Evolutionary conservation across 2,113 vertebrate species (phyloP).

Genomic region (Tragelaphus buxtoni): DNA sequence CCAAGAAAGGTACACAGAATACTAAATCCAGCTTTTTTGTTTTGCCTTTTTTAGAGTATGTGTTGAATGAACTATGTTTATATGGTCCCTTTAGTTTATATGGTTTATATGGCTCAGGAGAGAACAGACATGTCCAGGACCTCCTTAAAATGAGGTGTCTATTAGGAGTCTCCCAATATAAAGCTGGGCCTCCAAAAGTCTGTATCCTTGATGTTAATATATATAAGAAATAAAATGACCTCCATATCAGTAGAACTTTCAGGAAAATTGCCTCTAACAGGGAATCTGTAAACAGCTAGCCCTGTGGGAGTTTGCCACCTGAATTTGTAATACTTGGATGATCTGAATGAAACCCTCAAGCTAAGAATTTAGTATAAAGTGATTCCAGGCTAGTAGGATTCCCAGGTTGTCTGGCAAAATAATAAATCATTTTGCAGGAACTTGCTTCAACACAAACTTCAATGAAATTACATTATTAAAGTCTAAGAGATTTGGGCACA

Average conservation of each 20-base stretch:
- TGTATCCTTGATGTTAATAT: neutral
- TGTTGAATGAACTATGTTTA: neutral
- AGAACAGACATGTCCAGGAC: neutral
- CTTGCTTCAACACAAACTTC: neutral
- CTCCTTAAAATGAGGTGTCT: neutral
- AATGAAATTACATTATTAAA: neutral
- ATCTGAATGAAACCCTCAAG: conserved; percentile 30
- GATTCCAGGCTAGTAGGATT: neutral
- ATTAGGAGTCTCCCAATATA: neutral
- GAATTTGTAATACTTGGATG: neutral
- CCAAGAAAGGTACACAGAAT: neutral
- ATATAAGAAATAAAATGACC: neutral
- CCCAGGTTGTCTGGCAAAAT: neutral
- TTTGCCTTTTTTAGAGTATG: neutral
- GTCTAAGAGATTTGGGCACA: neutral
- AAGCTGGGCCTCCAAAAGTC: neutral
- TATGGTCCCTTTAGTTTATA: neutral
- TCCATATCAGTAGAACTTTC: neutral
- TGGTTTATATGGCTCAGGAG: neutral
- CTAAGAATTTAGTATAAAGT: conserved; percentile 33
- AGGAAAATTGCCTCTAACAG: neutral
- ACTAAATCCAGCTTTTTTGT: neutral
- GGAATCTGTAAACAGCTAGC: conserved; percentile 3
- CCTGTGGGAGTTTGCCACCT: neutral
- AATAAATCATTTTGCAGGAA: neutral